Percentiles rank a stretch among this genome's conserved stretches.
These are phyloP conservation scores for Sturmia bella DNA, from an alignment of 2,888 invertebrate species.

Conservation along the genomic window DNA sequence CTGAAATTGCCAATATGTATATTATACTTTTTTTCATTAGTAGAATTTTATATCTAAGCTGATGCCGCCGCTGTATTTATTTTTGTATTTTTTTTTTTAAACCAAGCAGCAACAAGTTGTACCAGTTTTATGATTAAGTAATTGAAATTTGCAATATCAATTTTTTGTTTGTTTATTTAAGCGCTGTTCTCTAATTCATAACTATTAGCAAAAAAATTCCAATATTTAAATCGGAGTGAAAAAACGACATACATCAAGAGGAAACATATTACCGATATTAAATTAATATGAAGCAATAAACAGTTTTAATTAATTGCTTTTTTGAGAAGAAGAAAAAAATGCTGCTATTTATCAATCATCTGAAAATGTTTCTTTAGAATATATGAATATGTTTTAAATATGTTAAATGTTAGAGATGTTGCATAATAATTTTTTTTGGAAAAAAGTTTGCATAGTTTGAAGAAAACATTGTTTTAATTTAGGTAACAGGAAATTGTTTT, in stretches of 20 bases:
- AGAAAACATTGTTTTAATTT: no score
- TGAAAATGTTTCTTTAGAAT: no score
- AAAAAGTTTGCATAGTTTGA: no score
- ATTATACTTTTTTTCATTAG: conserved; percentile 1
- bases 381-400: no score
- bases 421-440: no score
- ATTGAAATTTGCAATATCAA: conserved; percentile 34
- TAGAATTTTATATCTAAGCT: not conserved
- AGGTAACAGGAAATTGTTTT: no score
- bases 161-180: conserved; percentile 2
- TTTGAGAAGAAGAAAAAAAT: no score
- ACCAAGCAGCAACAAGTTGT: conserved; percentile 45
- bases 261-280: not conserved
- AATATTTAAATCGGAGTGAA: not conserved
- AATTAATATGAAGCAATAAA: not conserved
- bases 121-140: conserved; percentile 55
- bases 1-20: conserved; percentile 18
- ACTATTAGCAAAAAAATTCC: not conserved
- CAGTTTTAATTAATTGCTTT: not conserved
- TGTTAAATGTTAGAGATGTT: no score
- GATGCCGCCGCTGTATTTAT: not conserved
- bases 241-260: not conserved
- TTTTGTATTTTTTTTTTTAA: not conserved
- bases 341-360: no score
- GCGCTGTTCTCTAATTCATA: not conserved